Base-by-base conservation (phyloP, 2,888 invertebrate species). In the Leptopterna dolabrata region DNA sequence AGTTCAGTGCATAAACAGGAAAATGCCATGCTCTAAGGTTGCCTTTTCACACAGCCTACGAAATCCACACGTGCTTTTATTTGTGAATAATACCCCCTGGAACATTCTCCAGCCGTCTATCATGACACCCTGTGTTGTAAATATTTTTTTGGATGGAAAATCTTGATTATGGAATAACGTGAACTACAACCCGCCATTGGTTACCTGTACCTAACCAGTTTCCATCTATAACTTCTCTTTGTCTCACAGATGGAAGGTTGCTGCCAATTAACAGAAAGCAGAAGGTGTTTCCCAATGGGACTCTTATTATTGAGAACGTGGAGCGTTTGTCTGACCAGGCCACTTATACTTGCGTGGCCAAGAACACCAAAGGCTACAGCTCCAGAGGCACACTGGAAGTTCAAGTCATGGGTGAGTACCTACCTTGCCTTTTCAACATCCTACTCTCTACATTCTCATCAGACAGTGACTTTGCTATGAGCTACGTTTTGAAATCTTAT, bases 231-330 rank as follows among this genome's bases (percentile, higher is more conserved):
- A 51, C 4, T 9, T 51, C 4, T 0, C n/a, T 27, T 24, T 24
- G 6, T 0, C 19, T 63, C 19, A 27, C 27, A 95, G 97, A 96
- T 91, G 95, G 95, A 91, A 95, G 97, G 88, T 95, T 95, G 29
- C 93, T 98, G 89, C 98, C 98, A 85, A 97, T 97, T 92, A 98
- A 98, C 93, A 95, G 98, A 91, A 97, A 98, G 91, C 98, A 98
- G 92, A 97, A 97, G 91, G 97, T 98, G 84, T 97, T 97, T 93
- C 95, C 96, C 87, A 98, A 98, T 91, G 98, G 98, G 89, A 97
- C 97, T 0, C 94, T 99, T 6, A 96, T 97, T 90, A 98, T 98
- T 91, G 96, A 97, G 92, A 97, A 98, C 91, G 97, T 98, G 9
- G 97, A 98, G 92, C 94, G 97, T 78, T 94, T 95, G 91, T 96